phyloP scores from a whole-genome alignment of 2,797 vertebrate species.

The Eospalax fontanierii region DNA sequence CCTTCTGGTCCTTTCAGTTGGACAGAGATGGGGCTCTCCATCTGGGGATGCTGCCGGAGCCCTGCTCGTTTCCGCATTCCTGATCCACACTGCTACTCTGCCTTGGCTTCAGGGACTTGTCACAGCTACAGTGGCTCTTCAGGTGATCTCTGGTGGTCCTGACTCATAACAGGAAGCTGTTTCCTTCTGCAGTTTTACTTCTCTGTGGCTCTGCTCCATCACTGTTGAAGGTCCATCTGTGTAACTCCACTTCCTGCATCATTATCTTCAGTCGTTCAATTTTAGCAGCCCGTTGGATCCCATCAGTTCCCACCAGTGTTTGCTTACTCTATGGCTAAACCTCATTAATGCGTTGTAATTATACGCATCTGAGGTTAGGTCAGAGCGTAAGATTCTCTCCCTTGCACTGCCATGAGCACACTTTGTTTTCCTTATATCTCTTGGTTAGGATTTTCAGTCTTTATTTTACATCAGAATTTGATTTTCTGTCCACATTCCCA shows the following conservation, averaged over 20 bases:
- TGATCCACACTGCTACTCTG: neutral
- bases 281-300: neutral
- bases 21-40: neutral
- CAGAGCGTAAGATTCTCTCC: neutral
- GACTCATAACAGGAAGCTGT: neutral
- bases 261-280: slow-evolving; percentile 4
- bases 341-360: neutral
- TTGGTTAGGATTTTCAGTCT: slow-evolving; percentile 46
- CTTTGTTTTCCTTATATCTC: slow-evolving; percentile 23
- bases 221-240: neutral
- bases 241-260: neutral
- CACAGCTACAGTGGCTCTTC: neutral
- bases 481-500: neutral
- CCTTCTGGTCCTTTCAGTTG: neutral
- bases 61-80: neutral
- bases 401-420: neutral
- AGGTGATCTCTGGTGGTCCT: neutral
- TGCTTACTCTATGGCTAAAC: neutral
- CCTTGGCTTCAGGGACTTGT: neutral
- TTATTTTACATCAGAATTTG: slow-evolving; percentile 13
- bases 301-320: neutral
- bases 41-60: neutral
- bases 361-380: neutral
- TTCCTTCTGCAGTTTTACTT: neutral
- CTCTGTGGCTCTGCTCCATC: neutral